These are phyloP conservation scores for Plemyria rubiginata DNA, from an alignment of 2,888 invertebrate species.

Conservation along the genomic window DNA sequence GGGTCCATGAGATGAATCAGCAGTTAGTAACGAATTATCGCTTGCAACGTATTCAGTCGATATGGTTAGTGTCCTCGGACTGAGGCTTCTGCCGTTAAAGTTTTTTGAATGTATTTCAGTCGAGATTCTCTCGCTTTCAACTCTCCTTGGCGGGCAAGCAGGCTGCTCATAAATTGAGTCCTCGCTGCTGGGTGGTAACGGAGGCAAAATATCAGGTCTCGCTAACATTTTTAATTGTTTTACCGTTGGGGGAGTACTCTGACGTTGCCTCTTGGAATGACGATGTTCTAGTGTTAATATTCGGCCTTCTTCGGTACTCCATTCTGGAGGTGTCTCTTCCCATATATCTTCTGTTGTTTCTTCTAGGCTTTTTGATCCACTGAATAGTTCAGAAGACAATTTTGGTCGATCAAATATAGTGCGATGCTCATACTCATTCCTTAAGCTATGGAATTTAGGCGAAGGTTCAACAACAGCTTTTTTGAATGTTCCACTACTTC, in stretches of 20 bases:
- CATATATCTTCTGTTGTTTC: slow-evolving; percentile 60
- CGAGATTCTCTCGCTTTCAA: slow-evolving; percentile 61
- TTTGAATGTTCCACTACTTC: slow-evolving; percentile 89
- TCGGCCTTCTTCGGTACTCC: slow-evolving; percentile 84
- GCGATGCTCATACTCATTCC: slow-evolving; percentile 90
- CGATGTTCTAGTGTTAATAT: slow-evolving; percentile 89
- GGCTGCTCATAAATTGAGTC: slow-evolving; percentile 86
- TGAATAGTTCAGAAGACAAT: slow-evolving; percentile 58
- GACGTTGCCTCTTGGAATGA: slow-evolving; percentile 90
- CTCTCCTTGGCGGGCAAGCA: slow-evolving; percentile 82
- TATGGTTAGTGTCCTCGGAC: slow-evolving; percentile 69
- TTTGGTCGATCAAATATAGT: slow-evolving; percentile 74
- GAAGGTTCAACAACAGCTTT: slow-evolving; percentile 74
- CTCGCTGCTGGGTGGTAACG: slow-evolving; percentile 83
- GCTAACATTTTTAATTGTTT: slow-evolving; percentile 77
- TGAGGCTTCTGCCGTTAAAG: slow-evolving; percentile 87
- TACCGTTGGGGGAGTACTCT: slow-evolving; percentile 80
- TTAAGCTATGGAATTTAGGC: slow-evolving; percentile 87
- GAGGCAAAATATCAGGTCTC: slow-evolving; percentile 89
- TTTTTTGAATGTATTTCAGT: slow-evolving; percentile 86
- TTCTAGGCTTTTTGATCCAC: slow-evolving; percentile 62
- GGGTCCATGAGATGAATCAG: slow-evolving; percentile 61
- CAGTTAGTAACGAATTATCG: slow-evolving; percentile 51
- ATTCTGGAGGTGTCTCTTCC: slow-evolving; percentile 66
- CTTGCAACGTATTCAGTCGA: slow-evolving; percentile 52